Base-by-base conservation (phyloP, 2,888 invertebrate species). In the Caradrina clavipalpis region DNA sequence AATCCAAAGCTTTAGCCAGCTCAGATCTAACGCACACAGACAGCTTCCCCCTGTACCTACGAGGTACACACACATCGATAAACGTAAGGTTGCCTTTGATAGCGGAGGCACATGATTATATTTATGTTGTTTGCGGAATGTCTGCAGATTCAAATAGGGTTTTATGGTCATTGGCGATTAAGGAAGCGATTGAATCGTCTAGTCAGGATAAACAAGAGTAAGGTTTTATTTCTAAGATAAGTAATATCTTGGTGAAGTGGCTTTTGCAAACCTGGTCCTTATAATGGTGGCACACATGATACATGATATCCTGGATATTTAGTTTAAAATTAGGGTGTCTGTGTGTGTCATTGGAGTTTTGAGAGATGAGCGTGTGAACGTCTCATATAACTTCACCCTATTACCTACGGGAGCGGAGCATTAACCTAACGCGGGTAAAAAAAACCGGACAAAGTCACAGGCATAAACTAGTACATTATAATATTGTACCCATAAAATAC, bases 41-140 rank as follows among this genome's bases (percentile, higher is more conserved):
- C 13, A 21, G 7, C 17, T 22, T n/a, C 11, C 7, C 47, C 22
- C 13, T 15, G 13, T 49, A 39, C n/a, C 17, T 13, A 58, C 26
- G 21, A 39, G n/a, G n/a, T 19, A 19, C 58, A 47, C 54, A 50
- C 64, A 60, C 55, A 58, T 39, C 5, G 54, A 21, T 0, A 55
- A 17, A 62, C 53, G 47, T 65, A 51, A 69, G 63, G 50, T 55
- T 79, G 22, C 42, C 55, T 66, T 62, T 67, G 67, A 66, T 73
- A 66, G 60, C 49, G 39, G 21, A 53, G 64, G 42, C 73, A 64
- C 75, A 65, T 57, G 78, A 78, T 75, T 78, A 71, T 69, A 45
- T 76, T 73, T 55, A 71, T 64, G 72, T 63, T 58, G 71, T 70
- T 61, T 58, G 51, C 35, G 70, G 58, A 77, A 75, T 72, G 57